Evolutionary conservation across 2,888 invertebrate genomes (phyloP).

Genomic region (Venustoraphidia nigricollis): DNA sequence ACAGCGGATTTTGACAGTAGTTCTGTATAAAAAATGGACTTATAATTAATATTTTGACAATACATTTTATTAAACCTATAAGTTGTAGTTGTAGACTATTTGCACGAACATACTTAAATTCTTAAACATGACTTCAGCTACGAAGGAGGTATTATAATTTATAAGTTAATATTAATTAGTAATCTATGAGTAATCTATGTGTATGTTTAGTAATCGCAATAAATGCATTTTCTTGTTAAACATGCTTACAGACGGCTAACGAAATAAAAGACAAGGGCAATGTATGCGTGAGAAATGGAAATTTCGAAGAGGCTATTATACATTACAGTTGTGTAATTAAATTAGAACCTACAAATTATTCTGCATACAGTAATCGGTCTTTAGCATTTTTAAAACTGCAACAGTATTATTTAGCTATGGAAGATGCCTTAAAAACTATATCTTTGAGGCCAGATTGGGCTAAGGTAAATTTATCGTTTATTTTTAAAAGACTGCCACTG

Average conservation of each 20-base stretch:
- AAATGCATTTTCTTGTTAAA: not conserved
- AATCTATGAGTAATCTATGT: too few relatives aligned
- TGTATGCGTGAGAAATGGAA: constrained; percentile 53
- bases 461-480: constrained; percentile 35
- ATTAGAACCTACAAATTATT: constrained; percentile 50
- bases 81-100: too few relatives aligned
- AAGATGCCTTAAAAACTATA: constrained; percentile 65
- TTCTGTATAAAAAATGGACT: too few relatives aligned
- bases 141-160: too few relatives aligned
- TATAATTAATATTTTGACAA: too few relatives aligned
- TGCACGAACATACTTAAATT: too few relatives aligned
- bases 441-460: constrained; percentile 62
- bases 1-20: too few relatives aligned
- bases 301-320: constrained; percentile 59
- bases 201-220: too few relatives aligned
- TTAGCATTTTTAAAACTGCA: constrained; percentile 62
- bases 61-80: too few relatives aligned
- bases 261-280: constrained; percentile 60
- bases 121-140: too few relatives aligned
- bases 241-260: constrained; percentile 25
- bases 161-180: too few relatives aligned
- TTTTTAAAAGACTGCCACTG: not conserved
- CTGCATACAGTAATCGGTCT: constrained; percentile 66
- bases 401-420: constrained; percentile 58
- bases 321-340: constrained; percentile 70